Evolutionary conservation across 2,113 vertebrate species (phyloP).

Genomic region (Albula goreensis): DNA sequence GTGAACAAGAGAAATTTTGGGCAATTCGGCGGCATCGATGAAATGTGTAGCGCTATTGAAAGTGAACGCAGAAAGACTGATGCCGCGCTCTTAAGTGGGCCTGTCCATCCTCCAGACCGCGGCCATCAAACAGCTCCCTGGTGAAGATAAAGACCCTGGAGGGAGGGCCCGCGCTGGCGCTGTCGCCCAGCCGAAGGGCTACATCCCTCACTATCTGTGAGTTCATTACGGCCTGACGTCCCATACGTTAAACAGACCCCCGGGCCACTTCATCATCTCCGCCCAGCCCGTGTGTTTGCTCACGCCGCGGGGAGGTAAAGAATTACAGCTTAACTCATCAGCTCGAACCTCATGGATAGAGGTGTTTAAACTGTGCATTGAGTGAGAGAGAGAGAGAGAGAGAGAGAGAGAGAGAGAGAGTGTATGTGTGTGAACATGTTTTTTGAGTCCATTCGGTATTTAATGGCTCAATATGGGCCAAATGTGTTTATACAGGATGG

Average conservation of each 20-base stretch:
- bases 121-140: neutral
- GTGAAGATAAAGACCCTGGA: neutral
- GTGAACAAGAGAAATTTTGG: neutral
- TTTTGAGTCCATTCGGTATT: too few species aligned
- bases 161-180: neutral
- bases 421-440: too few species aligned
- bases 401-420: neutral
- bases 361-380: neutral
- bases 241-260: neutral
- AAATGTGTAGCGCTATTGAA: neutral
- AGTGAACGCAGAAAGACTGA: neutral
- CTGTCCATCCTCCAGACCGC: neutral
- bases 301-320: neutral
- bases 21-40: neutral
- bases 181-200: neutral
- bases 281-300: neutral
- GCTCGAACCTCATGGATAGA: neutral
- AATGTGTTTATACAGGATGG: too few species aligned
- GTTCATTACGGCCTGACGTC: neutral
- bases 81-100: neutral
- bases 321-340: neutral
- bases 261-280: neutral
- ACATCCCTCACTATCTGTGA: neutral
- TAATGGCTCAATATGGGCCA: too few species aligned
- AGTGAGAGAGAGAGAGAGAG: neutral